Evolutionary conservation across 1,140 invertebrate species (phyloP).

Genomic region (Formica selysi): DNA sequence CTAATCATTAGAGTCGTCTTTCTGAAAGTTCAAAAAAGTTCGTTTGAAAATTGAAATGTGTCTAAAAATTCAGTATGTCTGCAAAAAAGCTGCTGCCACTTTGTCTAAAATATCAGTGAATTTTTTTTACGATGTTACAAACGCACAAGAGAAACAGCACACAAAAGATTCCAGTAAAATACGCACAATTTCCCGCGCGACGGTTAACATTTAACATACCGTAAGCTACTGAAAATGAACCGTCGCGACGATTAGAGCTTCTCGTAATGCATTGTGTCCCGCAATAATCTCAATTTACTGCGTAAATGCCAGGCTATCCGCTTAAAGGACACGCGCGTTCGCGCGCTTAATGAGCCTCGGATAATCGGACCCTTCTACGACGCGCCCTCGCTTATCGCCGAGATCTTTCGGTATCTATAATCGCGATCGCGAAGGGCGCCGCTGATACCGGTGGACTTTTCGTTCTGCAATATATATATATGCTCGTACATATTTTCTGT

Average conservation of each 20-base stretch:
- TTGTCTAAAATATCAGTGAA: too few relatives aligned
- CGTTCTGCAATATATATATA: background rate
- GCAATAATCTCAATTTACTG: slow-evolving; percentile 55
- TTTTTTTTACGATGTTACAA: too few relatives aligned
- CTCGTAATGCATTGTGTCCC: slow-evolving; percentile 20
- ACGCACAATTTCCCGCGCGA: slow-evolving; percentile 9
- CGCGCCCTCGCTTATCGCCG: slow-evolving; percentile 38
- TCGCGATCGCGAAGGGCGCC: slow-evolving; percentile 51
- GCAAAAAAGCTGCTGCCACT: too few relatives aligned
- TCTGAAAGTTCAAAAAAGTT: too few relatives aligned
- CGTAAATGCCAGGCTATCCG: slow-evolving; percentile 34
- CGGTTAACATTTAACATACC: background rate
- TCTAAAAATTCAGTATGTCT: too few relatives aligned
- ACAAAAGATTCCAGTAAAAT: background rate
- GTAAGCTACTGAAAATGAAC: background rate
- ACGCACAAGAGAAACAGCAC: background rate
- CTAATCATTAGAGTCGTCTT: too few relatives aligned
- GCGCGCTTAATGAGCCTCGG: slow-evolving; percentile 57
- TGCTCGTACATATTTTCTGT: background rate
- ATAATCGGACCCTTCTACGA: slow-evolving; percentile 49
- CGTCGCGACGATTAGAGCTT: slow-evolving; percentile 7
- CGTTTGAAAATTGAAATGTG: too few relatives aligned
- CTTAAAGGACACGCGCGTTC: slow-evolving; percentile 55
- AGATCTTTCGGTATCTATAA: slow-evolving; percentile 51
- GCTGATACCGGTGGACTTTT: slow-evolving; percentile 17